Evolutionary conservation across 2,888 invertebrate species (phyloP).

Genomic region (Drosophila merina): DNA sequence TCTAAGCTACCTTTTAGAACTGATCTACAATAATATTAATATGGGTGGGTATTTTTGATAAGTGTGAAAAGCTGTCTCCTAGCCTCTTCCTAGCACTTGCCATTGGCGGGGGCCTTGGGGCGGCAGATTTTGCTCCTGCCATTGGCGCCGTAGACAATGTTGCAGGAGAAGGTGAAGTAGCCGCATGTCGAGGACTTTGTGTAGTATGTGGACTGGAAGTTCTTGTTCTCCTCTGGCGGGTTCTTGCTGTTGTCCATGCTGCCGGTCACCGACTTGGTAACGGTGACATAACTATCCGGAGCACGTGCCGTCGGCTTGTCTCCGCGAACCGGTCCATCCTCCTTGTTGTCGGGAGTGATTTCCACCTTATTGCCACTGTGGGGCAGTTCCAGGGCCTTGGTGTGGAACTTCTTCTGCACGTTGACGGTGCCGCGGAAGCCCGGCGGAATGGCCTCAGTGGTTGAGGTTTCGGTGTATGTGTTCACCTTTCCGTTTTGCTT

Average conservation of each 20-base stretch:
- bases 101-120: conserved; percentile 91
- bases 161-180: conserved; percentile 93
- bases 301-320: conserved; percentile 76
- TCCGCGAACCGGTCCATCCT: conserved; percentile 28
- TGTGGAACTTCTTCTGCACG: conserved; percentile 83
- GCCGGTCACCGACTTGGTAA: conserved; percentile 92
- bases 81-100: conserved; percentile 85
- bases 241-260: conserved; percentile 87
- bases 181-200: conserved; percentile 95
- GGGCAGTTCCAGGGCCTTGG: conserved; percentile 77
- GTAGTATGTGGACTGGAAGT: conserved; percentile 91
- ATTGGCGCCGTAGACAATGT: conserved; percentile 90
- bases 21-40: conserved; percentile 30
- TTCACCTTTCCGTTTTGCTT: conserved; percentile 82
- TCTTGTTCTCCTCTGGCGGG: conserved; percentile 87
- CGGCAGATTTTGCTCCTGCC: conserved; percentile 92
- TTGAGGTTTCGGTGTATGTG: conserved; percentile 64
- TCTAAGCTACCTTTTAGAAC: conserved; percentile 44
- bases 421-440: conserved; percentile 84
- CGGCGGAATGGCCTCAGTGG: conserved; percentile 81
- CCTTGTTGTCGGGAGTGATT: conserved; percentile 69
- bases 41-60: background rate
- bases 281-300: conserved; percentile 90
- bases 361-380: conserved; percentile 73
- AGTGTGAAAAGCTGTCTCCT: background rate